A percentile compares a stretch with the other conserved stretches of the same genome.
These are phyloP conservation scores for Zosterops pallidus DNA, from an alignment of 2,113 vertebrate genomes.

Conservation along the genomic window DNA sequence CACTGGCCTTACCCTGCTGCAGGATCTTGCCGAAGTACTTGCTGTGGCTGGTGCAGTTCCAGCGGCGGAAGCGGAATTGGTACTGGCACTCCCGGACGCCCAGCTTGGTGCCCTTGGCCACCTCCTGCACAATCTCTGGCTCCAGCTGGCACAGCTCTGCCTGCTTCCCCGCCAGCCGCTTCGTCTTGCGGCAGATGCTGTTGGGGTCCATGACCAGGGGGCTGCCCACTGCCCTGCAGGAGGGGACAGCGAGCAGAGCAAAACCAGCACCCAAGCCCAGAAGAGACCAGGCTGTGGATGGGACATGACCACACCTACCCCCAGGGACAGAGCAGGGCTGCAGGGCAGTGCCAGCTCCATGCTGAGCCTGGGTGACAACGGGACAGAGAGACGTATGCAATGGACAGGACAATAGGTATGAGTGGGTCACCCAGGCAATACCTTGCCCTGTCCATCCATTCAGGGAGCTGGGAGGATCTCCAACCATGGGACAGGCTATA, in stretches of 20 bases:
- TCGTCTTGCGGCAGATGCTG: conserved; percentile 97
- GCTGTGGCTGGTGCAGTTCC: conserved; percentile 98
- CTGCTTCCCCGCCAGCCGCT: conserved; percentile 90
- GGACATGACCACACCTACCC: neutral
- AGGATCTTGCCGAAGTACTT: conserved; percentile 96
- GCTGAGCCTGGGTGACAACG: neutral
- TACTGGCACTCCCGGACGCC: conserved; percentile 94
- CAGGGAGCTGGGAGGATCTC: fast-evolving
- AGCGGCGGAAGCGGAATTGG: conserved; percentile 94
- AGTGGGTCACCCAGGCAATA: neutral
- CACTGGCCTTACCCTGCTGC: conserved; percentile 88
- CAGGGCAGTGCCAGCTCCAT: neutral
- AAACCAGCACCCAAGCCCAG: neutral
- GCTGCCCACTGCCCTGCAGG: conserved; percentile 93
- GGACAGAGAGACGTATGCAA: neutral
- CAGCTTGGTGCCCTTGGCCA: conserved; percentile 91
- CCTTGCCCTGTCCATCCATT: neutral
- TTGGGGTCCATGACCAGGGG: conserved; percentile 97
- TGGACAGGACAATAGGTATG: neutral
- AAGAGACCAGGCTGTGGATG: neutral
- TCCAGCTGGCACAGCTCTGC: conserved; percentile 94
- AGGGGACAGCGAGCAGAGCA: conserved; percentile 53
- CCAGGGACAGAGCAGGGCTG: fast-evolving
- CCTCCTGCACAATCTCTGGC: conserved; percentile 92
- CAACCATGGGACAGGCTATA: neutral